Evolutionary conservation across 1,140 invertebrate species (phyloP), one percentile per base, ranked within the genome.

Genomic region (Stenopsyche tienmushanensis): DNA sequence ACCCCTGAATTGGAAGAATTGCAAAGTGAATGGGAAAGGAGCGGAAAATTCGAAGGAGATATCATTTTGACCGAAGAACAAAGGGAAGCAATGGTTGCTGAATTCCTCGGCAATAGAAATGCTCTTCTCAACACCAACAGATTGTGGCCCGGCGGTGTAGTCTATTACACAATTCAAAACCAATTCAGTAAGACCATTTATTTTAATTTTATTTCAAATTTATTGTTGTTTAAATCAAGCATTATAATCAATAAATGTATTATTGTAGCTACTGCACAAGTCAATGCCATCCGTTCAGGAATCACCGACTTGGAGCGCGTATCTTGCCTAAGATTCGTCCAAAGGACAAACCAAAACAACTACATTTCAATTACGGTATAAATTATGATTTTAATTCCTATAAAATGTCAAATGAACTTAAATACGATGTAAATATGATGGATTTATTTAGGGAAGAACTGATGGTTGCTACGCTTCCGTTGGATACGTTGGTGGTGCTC

Each of bases 91-190:
- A 76, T 81, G 25, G 73, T 81, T 1, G 72, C 76, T 34, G 72
- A 77, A 21, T 73, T 79, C 7, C 76, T 73, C 0, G 72, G 80
- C 1, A 74, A 78, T 9, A 72, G 83, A 57, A 88, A 89, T 64
- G 87, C 85, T 1, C 71, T 89, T n/a, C 72, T 82, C 10, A 82
- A 88, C 69, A 79, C 78, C 15, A 79, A 79, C 1, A 79, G 79
- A n/a, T 79, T 81, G 29, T 90, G 88, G 88, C 82, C 82, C 0
- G 78, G 83, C 52, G 87, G 84, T 42, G 77, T 85, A 45, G 82
- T 90, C 3, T 83, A 87, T 20, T 86, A 85, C 67, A 82, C 82
- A 42, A 87, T 89, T n/a, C 78, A 84, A 45, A 78, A 84, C 55
- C 83, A 87, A 72, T 89, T 89, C 66, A 77, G 87, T 89, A 79